Conservation (phyloP, 2,888 invertebrate genomes). For the Spodoptera littoralis region DNA sequence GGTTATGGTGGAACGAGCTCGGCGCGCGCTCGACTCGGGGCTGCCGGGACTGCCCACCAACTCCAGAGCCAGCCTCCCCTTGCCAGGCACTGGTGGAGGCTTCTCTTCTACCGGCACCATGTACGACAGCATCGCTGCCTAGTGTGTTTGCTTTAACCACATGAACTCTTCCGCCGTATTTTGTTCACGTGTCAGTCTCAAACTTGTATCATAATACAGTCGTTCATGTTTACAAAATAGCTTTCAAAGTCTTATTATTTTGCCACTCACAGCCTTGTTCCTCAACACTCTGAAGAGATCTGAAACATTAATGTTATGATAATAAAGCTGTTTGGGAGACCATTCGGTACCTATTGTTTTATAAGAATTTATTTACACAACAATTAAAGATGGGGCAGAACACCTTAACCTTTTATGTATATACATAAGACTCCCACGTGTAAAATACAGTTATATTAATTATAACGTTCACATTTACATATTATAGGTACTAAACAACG, state of each 20-base stretch:
- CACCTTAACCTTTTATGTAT: not conserved
- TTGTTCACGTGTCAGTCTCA: slow-evolving; percentile 45
- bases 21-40: slow-evolving; percentile 75
- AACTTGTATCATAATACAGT: slow-evolving; percentile 44
- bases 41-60: slow-evolving; percentile 80
- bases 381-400: slow-evolving; percentile 10
- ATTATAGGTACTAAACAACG: too few relatives aligned
- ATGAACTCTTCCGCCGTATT: slow-evolving; percentile 41
- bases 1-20: slow-evolving; percentile 64
- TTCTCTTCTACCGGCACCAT: slow-evolving; percentile 94
- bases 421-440: too few relatives aligned
- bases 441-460: too few relatives aligned
- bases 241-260: slow-evolving; percentile 34
- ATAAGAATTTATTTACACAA: slow-evolving; percentile 20
- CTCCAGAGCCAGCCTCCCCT: slow-evolving; percentile 86
- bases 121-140: slow-evolving; percentile 92
- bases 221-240: slow-evolving; percentile 39
- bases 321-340: slow-evolving; percentile 27
- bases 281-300: slow-evolving; percentile 65
- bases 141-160: slow-evolving; percentile 44
- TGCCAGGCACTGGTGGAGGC: slow-evolving; percentile 90
- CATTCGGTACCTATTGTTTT: slow-evolving; percentile 14
- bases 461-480: too few relatives aligned
- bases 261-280: slow-evolving; percentile 29
- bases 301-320: slow-evolving; percentile 64